Evolutionary conservation across 1,140 invertebrate genomes (phyloP), one percentile per base, ranked within the genome.

Genomic region (Bombyx mori): DNA sequence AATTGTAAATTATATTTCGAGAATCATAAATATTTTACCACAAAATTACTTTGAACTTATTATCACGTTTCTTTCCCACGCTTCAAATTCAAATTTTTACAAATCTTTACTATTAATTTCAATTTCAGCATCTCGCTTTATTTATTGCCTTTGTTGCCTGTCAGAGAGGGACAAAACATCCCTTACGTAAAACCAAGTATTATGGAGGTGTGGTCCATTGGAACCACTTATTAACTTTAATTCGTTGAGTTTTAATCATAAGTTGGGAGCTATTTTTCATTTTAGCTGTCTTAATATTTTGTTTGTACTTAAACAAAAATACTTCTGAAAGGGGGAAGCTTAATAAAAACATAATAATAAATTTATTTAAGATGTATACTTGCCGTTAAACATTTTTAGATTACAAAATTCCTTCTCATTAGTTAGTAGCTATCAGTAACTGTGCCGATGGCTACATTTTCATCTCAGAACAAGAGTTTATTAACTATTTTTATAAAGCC

Each of bases 161-260:
- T 60, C 43, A 61, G 67, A 73, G 62, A 68, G 54, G 52, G 60
- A 70, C 42, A 54, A 42, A 63, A 62, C 56, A 75, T 66, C 72
- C 67, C 62, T 68, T 71, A 69, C 65, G 52, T 66, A 75, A 77
- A 65, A 59, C 26, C 26, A 57, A 52, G 58, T 71, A 82, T 79
- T 79, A 78, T 69, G 63, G 56, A 66, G 79, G 77, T 71, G 77
- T 76, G 73, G 72, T 67, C 49, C 52, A 49, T 63, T 54, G 58
- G 57, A 80, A 71, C 77, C 72, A 58, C 69, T 80, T 65, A 82
- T 82, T 82, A 80, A 71, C 49, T 73, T 60, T 73, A 69, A 71
- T 78, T 76, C 62, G 65, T 56, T 61, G 69, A 62, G 66, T 68
- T 77, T 71, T 76, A 69, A 70, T 66, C 63, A 71, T 73, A 79